Evolutionary conservation across 2,888 invertebrate genomes (phyloP).

Genomic region (Dynastes hyllus): DNA sequence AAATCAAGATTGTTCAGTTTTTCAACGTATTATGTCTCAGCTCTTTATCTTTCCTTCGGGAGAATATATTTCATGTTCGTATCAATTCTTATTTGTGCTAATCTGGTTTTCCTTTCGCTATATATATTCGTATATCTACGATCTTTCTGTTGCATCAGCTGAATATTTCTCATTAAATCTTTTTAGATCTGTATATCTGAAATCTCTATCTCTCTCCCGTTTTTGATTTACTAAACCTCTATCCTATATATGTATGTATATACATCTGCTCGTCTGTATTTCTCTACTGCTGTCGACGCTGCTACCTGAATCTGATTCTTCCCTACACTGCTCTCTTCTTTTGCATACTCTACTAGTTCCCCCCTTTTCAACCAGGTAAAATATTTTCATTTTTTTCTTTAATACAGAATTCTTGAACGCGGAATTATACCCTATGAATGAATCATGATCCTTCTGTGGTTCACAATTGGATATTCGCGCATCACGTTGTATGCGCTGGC

Average conservation of each 20-base stretch:
- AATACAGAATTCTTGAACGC: constrained; percentile 40
- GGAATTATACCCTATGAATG: constrained; percentile 38
- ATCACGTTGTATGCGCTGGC: constrained; percentile 10
- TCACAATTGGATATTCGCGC: constrained; percentile 35
- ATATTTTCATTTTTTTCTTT: constrained; percentile 45
- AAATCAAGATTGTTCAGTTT: too few relatives aligned
- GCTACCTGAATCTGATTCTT: neutral
- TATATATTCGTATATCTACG: too few relatives aligned
- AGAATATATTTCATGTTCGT: too few relatives aligned
- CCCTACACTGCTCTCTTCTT: neutral
- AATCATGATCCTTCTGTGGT: constrained; percentile 28
- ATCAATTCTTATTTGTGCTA: too few relatives aligned
- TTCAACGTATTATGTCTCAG: too few relatives aligned
- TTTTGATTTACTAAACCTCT: neutral
- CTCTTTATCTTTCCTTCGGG: too few relatives aligned
- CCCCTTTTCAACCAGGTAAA: constrained; percentile 9
- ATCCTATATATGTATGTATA: too few relatives aligned
- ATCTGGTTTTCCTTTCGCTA: too few relatives aligned
- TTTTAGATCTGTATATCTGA: neutral
- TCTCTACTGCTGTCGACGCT: too few relatives aligned
- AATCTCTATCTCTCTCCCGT: neutral
- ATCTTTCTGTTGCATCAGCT: too few relatives aligned
- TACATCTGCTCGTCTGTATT: too few relatives aligned
- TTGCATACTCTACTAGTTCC: neutral
- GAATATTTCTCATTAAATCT: too few relatives aligned